Base-by-base conservation (phyloP, 2,888 invertebrate genomes). In the Conus canariensis region DNA sequence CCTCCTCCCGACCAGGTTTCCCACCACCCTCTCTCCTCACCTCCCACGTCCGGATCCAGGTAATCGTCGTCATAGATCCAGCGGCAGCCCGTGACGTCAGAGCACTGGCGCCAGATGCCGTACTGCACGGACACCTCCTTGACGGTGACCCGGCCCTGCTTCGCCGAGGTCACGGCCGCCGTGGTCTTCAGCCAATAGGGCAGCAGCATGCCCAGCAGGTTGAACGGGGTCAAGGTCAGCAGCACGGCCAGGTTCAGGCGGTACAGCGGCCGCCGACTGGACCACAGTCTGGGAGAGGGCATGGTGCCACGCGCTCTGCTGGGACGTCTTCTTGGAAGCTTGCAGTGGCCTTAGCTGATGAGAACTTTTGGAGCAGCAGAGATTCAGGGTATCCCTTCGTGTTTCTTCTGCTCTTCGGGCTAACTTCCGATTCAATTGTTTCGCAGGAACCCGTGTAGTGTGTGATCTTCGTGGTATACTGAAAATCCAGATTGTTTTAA, bases 91-190 rank as follows among this genome's bases (percentile, higher is more conserved):
- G 25, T 12, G 45, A 59, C 30, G 22, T 80, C 80, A 14, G 80
- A 30, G 60, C 88, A 88, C 45, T 25, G 45, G 16, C 80, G 82
- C 88, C 88, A 88, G 25, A 88, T n/a, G 30, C 88, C 88, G 83
- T 77, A 88, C 58, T 59, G 16, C 60, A 80, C n/a, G 14, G 45
- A 25, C 19, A 88, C 64, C 19, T 56, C 60, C 60, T 30, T 80
- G 7, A 14, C 14, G 10, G 30, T 60, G 22, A 14, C 45, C 77
- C 58, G 22, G 58, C 30, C 77, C 56, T 58, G n/a, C 80, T 25
- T 58, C 19, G 14, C 7, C 22, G 9, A 58, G 16, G 58, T 83
- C 82, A 83, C 0, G 58, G 22, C 19, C 19, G 56, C 58, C 64
- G 64, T 59, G 45, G 80, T 60, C 88, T 64, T 10, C 19, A 88